Evolutionary conservation across 2,888 invertebrate species (phyloP), one percentile per base, ranked within the genome.

Genomic region (Tillus elongatus): DNA sequence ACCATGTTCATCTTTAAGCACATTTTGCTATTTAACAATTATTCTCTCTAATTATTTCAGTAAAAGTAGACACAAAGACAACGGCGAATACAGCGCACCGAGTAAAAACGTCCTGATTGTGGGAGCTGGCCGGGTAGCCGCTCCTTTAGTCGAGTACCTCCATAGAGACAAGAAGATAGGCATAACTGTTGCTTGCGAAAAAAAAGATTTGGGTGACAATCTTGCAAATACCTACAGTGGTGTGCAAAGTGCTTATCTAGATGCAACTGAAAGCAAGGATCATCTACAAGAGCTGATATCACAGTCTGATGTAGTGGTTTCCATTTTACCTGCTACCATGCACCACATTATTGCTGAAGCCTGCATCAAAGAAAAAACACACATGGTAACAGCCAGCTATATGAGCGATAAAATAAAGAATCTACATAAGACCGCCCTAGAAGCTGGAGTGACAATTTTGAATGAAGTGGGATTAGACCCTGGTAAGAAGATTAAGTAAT

Each of bases 391-490:
- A 0, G 95, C 96, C 0, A 95, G 93, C 42, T 98, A 98, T 56
- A 78, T 90, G 37, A 83, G 85, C 8, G 83, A 89, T 1, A 82
- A 85, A 54, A 84, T 98, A 51, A 77, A 74, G 52, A 76, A 76
- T 1, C 66, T 95, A 6, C 81, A 95, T 53, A 70, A 84, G 27
- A 73, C 72, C 37, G 97, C 97, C 0, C 73, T 77, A 33, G 79
- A 84, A 16, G 90, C 91, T 1, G 93, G 90, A 1, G 73, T 99
- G 0, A 96, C 96, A 0, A 75, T 98, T 28, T 70, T 99, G 45
- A 98, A 97, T 59, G 98, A 98, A 69, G 84, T 95, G 0, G 98
- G 98, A 0, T 71, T 99, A 15, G 98, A 99, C 61, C 98, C 98
- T 0, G 98, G 93, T 19, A 19, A 19, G 24, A 8, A 8, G 24